phyloP scores from a whole-genome alignment of 2,797 vertebrate species.

The Tadarida brasiliensis region DNA sequence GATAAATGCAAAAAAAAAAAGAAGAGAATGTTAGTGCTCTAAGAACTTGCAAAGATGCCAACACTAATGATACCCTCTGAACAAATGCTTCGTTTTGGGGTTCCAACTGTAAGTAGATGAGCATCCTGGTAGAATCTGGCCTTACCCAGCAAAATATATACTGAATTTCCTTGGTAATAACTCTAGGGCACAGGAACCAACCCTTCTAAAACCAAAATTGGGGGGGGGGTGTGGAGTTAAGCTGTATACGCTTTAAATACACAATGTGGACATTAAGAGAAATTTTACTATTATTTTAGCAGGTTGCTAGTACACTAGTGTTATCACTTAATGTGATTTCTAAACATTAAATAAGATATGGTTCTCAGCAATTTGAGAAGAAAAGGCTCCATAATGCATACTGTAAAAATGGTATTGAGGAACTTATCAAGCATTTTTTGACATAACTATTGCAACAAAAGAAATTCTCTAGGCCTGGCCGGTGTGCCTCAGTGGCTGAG shows the following conservation, averaged over 20 bases:
- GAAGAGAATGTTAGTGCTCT: not conserved
- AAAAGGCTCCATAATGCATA: not conserved
- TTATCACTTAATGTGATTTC: slow-evolving; percentile 2
- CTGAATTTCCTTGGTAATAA: not conserved
- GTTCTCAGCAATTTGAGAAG: not conserved
- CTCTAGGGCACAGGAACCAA: not conserved
- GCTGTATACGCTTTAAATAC: not conserved
- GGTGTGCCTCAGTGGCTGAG: no score
- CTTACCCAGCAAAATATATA: not conserved
- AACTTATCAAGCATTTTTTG: not conserved
- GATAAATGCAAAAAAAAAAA: no score
- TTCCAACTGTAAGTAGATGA: not conserved
- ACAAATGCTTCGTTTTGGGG: not conserved
- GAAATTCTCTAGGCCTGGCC: not conserved
- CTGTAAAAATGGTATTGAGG: not conserved
- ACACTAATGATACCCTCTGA: not conserved
- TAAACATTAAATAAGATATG: not conserved
- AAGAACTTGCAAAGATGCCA: not conserved
- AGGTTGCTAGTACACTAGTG: not conserved
- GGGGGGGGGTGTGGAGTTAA: not conserved
- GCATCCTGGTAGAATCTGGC: not conserved
- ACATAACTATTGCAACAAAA: not conserved
- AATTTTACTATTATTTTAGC: slow-evolving; percentile 40
- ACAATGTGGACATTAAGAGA: not conserved
- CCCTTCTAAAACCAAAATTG: not conserved